These are phyloP conservation scores for Entomobrya multifasciata DNA, from an alignment of 2,888 invertebrate species.

Conservation along the genomic window DNA sequence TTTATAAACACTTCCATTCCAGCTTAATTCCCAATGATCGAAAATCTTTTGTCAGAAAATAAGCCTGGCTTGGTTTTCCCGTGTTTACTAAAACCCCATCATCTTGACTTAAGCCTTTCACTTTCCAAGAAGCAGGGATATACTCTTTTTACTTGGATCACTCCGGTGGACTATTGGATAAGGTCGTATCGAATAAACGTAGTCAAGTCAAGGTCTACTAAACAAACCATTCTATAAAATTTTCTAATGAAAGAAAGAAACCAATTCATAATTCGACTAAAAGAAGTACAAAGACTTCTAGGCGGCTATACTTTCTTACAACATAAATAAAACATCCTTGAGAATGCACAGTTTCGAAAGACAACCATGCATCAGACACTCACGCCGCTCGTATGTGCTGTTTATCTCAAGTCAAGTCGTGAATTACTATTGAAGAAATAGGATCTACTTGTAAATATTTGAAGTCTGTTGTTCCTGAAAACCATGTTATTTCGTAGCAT, in stretches of 20 bases:
- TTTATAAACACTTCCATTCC: constrained; percentile 49
- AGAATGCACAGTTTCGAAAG: constrained; percentile 18
- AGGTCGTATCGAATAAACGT: constrained; percentile 23
- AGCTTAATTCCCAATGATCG: constrained; percentile 36
- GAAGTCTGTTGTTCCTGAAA: constrained; percentile 42
- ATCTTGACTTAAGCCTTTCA: constrained; percentile 46
- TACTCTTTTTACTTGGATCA: too few relatives aligned
- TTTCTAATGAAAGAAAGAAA: constrained; percentile 20
- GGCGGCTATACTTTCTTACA: too few relatives aligned
- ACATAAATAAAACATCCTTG: background rate
- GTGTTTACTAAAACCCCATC: too few relatives aligned
- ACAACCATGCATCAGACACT: constrained; percentile 7
- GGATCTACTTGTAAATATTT: constrained; percentile 61
- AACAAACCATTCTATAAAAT: constrained; percentile 34
- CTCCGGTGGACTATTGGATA: background rate
- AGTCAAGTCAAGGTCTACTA: constrained; percentile 39
- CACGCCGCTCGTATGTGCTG: background rate
- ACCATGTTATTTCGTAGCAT: background rate
- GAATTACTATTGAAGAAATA: constrained; percentile 39
- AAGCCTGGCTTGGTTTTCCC: too few relatives aligned
- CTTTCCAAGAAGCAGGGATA: constrained; percentile 8
- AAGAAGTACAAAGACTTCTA: background rate
- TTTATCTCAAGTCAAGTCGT: constrained; percentile 45
- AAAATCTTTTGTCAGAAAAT: constrained; percentile 44
- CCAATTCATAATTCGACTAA: constrained; percentile 31